Percentiles rank a stretch among this genome's conserved stretches.
Conservation (phyloP, 2,113 vertebrate species). For the Steatornis caripensis region DNA sequence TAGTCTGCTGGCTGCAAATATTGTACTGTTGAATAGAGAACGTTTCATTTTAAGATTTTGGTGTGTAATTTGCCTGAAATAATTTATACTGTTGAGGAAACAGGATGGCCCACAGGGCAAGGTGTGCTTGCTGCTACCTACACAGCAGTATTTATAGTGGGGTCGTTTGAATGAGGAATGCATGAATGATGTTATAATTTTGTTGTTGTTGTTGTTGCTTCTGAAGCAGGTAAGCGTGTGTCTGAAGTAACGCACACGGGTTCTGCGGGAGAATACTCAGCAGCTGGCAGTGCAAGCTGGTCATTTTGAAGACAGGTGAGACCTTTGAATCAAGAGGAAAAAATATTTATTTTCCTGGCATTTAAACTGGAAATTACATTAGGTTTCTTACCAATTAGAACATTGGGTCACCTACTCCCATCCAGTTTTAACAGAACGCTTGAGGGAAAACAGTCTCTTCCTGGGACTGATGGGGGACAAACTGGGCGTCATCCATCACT, state of each 20-base stretch:
- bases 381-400: not conserved
- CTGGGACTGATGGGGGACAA: not conserved
- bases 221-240: not conserved
- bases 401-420: not conserved
- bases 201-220: too few species aligned
- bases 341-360: not conserved
- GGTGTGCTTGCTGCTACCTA: not conserved
- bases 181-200: not conserved
- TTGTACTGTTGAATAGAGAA: not conserved
- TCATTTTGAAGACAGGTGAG: not conserved
- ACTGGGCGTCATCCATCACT: not conserved
- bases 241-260: rapidly evolving
- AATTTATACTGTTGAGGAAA: not conserved
- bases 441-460: not conserved
- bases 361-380: not conserved
- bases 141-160: not conserved
- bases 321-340: not conserved
- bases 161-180: not conserved
- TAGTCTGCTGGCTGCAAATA: not conserved
- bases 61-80: not conserved
- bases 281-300: not conserved
- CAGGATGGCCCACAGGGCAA: not conserved
- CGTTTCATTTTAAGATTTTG: not conserved
- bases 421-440: not conserved
- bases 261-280: not conserved